Evolutionary conservation across 1,140 invertebrate species (phyloP), one percentile per base, ranked within the genome.

Genomic region (Trissolcus basalis): DNA sequence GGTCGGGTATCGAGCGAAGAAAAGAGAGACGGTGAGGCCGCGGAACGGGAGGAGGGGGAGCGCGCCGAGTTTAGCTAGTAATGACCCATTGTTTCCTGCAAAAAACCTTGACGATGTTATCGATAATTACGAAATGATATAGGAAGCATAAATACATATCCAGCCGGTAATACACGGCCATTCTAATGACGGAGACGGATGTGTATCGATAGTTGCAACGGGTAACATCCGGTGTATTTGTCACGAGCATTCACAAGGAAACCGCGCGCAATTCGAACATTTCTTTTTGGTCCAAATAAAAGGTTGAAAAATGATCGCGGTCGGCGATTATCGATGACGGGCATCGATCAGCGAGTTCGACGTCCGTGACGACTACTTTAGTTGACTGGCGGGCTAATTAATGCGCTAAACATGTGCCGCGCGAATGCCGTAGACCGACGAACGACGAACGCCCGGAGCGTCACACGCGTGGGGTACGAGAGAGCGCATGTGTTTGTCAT

Each of bases 71-170:
- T 27, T 27, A 53, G 60, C 69, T 80, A 84, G 85, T 87, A 87
- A 87, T 87, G 83, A 87, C 80, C 85, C 81, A 88, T 88, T 88
- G 86, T 87, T 87, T 87, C 85, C 86, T 85, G 83, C 81, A 83
- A 86, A 87, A 86, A 87, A 73, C 86, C 87, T 88, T 87, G 87
- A 87, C 84, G 86, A 87, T 88, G 84, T 87, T 87, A 88, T 87
- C 85, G 86, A 88, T 87, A 88, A 87, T 88, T 87, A 85, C 86
- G 81, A 86, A 88, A 87, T 88, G 84, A 88, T 87, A 88, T 82
- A 84, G 83, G 82, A 86, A 87, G 85, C 83, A 83, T 85, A 87
- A 87, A 84, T 86, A 86, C 80, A 85, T 82, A 84, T 85, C 77
- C 78, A 68, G 80, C 75, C 72, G 60, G 69, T 86, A 86, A 82